These are phyloP conservation scores for Zaprionus bogoriensis DNA, from an alignment of 2,888 invertebrate genomes.

Conservation along the genomic window DNA sequence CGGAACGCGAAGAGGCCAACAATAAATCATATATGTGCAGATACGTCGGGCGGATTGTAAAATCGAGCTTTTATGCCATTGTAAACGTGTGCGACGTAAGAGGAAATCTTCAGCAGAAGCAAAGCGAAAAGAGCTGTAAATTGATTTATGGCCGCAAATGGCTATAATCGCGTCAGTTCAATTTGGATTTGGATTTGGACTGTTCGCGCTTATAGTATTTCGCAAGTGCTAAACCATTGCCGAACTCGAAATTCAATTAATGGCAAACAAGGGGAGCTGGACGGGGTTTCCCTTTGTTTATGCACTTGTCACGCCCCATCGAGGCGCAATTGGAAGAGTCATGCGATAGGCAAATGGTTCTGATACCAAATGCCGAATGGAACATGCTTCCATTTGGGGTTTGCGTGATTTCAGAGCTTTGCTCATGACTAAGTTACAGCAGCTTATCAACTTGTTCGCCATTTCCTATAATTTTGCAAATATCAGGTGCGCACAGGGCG, in stretches of 20 bases:
- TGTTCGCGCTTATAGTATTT: too few species aligned
- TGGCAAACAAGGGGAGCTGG: too few species aligned
- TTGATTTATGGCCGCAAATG: slow-evolving; percentile 44
- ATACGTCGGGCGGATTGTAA: slow-evolving; percentile 2
- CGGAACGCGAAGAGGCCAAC: background rate
- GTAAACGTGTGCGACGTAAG: slow-evolving; percentile 59
- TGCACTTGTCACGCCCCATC: slow-evolving; percentile 56
- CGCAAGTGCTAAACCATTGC: too few species aligned
- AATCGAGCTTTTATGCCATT: slow-evolving; percentile 7
- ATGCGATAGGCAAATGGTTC: slow-evolving; percentile 38
- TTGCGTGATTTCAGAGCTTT: slow-evolving; percentile 47
- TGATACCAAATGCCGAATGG: too few species aligned
- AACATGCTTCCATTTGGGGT: background rate
- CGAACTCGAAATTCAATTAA: background rate
- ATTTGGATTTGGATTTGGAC: background rate
- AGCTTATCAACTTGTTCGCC: background rate
- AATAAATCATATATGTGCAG: background rate
- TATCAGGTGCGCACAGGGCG: slow-evolving; percentile 17
- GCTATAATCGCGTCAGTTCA: background rate
- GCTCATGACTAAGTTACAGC: slow-evolving; percentile 39
- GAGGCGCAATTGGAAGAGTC: slow-evolving; percentile 46
- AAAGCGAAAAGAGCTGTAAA: slow-evolving; percentile 23
- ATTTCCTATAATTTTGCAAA: slow-evolving; percentile 29
- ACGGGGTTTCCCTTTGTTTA: slow-evolving; percentile 46
- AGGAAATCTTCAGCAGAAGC: slow-evolving; percentile 19